Evolutionary conservation across 2,888 invertebrate species (phyloP).

Genomic region (Apodemia duryi): DNA sequence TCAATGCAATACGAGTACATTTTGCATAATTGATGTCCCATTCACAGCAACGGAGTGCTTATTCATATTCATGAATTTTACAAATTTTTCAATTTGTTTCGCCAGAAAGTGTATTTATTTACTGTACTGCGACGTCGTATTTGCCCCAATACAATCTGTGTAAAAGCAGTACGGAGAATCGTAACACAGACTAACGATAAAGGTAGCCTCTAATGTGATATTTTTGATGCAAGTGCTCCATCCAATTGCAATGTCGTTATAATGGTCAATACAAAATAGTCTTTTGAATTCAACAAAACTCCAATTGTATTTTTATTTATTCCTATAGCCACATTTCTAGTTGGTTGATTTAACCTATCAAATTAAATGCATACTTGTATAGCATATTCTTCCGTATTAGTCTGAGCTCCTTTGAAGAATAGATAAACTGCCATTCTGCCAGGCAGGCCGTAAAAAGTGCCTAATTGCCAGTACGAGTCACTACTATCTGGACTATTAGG

Average conservation of each 20-base stretch:
- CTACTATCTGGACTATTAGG: too few species aligned
- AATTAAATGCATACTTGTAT: too few species aligned
- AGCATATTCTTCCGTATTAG: too few species aligned
- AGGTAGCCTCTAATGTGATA: slow-evolving; percentile 54
- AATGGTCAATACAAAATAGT: too few species aligned
- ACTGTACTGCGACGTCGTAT: slow-evolving; percentile 59
- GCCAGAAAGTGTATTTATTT: slow-evolving; percentile 69
- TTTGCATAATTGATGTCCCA: slow-evolving; percentile 76
- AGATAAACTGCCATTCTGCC: too few species aligned
- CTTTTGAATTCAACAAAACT: too few species aligned
- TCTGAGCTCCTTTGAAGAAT: too few species aligned
- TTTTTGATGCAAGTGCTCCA: slow-evolving; percentile 51
- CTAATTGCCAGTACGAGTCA: too few species aligned
- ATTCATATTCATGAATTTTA: slow-evolving; percentile 77
- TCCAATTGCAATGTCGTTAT: slow-evolving; percentile 39
- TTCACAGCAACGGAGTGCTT: slow-evolving; percentile 66
- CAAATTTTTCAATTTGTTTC: slow-evolving; percentile 71
- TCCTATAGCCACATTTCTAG: neutral
- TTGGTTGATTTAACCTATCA: neutral
- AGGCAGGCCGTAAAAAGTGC: too few species aligned
- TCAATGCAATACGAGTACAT: slow-evolving; percentile 66
- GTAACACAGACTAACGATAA: slow-evolving; percentile 46
- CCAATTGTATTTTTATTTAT: too few species aligned
- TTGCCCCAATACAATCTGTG: slow-evolving; percentile 67
- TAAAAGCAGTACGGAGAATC: slow-evolving; percentile 55